phyloP scores from a whole-genome alignment of 2,797 vertebrate species.

The Ciconia nigra region DNA sequence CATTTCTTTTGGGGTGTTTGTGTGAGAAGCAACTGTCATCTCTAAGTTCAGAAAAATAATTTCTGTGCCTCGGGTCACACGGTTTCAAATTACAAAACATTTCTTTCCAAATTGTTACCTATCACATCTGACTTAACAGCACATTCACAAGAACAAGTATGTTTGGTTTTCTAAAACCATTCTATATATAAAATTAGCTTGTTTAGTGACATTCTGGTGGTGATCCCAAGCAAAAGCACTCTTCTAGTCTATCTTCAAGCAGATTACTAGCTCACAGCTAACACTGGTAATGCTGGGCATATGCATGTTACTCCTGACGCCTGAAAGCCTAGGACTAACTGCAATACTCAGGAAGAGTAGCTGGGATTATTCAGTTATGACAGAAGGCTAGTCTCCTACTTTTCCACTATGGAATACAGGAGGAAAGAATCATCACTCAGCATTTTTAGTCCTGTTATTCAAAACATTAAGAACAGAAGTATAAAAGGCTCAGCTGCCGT shows the following conservation, averaged over 20 bases:
- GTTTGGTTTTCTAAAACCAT: neutral
- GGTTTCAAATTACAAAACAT: neutral
- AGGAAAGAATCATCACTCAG: neutral
- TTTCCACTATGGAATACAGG: neutral
- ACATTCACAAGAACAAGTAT: neutral
- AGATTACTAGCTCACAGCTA: neutral
- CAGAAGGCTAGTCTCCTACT: neutral
- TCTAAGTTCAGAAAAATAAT: neutral
- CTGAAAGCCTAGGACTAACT: neutral
- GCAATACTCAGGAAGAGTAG: neutral
- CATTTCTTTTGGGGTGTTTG: neutral
- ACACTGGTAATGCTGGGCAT: neutral
- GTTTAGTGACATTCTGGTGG: neutral
- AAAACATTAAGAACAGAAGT: neutral
- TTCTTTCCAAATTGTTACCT: neutral
- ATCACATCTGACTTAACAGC: neutral
- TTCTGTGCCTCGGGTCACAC: neutral
- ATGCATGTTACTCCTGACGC: fast-evolving
- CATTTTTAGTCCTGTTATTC: neutral
- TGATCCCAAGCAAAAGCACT: neutral
- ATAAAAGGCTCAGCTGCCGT: neutral
- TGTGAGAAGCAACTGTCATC: neutral
- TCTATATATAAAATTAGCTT: neutral
- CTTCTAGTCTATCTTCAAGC: neutral
- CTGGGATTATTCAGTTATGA: neutral